phyloP scores from a whole-genome alignment of 2,113 vertebrate species.

The Tauraco erythrolophus region DNA sequence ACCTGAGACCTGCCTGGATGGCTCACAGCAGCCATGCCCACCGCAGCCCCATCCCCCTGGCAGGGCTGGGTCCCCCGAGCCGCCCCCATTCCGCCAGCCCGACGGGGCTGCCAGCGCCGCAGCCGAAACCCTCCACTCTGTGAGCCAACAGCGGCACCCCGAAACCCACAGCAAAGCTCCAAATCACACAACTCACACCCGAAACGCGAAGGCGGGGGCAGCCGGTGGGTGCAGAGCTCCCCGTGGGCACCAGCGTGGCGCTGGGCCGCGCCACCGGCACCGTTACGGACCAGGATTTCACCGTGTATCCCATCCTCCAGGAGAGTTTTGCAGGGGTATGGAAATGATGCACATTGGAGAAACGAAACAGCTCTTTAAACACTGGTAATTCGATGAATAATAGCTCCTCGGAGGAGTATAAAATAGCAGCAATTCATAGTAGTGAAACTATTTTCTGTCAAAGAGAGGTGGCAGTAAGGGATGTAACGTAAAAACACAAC shows the following conservation, averaged over 20 bases:
- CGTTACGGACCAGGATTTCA: rapidly evolving
- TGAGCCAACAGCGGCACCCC: too few species aligned
- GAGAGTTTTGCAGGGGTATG: not conserved
- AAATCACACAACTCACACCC: not conserved
- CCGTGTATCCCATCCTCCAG: rapidly evolving
- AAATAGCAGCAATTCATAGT: not conserved
- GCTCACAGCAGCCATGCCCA: too few species aligned
- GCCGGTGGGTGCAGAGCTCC: not conserved
- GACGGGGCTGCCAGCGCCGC: not conserved
- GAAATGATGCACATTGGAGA: not conserved
- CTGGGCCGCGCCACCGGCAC: rapidly evolving
- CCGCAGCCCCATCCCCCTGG: too few species aligned
- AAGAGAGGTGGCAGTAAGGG: not conserved
- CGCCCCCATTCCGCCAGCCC: too few species aligned
- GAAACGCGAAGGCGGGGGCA: rapidly evolving
- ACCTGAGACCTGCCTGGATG: not conserved
- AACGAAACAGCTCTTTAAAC: not conserved
- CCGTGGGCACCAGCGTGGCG: not conserved
- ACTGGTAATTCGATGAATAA: not conserved
- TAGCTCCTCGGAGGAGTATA: not conserved
- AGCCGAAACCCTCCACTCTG: not conserved
- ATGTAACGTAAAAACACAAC: not conserved
- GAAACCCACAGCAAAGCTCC: too few species aligned
- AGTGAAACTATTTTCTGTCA: not conserved
- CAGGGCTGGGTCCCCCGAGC: too few species aligned